Evolutionary conservation across 1,140 invertebrate species (phyloP), one percentile per base, ranked within the genome.

Genomic region (Tetraneura akinire): DNA sequence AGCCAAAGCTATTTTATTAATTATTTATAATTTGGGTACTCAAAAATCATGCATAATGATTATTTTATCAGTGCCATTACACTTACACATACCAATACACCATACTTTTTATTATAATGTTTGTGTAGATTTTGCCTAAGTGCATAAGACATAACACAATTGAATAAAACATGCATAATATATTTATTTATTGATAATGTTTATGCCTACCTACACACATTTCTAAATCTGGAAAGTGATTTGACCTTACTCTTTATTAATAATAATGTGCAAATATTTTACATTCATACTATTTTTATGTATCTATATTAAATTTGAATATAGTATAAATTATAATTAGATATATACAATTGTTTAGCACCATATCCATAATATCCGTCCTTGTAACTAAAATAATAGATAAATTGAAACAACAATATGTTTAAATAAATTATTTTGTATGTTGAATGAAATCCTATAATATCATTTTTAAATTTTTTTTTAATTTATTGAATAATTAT

Each of bases 401-500:
- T 71, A 14, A 14, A 68, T 45, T 68, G 9, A 14, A 32, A 51
- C 23, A 16, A 49, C 45, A 49, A 70, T 49, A 45, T 49, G 3
- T 14, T 4, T 6, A 64, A 64, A 42, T 10, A 64, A 3, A 18
- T 21, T 18, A 37, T 10, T 62, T 42, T 42, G 18, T 16, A 66
- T 42, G 21, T 23, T 14, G 8, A 32, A 0, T 32, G 8, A 16
- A n/a, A 26, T 29, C 26, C n/a, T n/a, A 60, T 18, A 29, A 13
- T n/a, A 4, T n/a, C n/a, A n/a, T n/a, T n/a, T 6, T 2, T 18
- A 16, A 8, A 9, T 18, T 83, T 80, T 85, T 85, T 81, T 85
- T 84, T n/a, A n/a, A 37, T 3, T 37, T 8, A 37, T 37, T 37
- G 32, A 37, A 37, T 37, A 8, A 4, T 37, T 37, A 37, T 37